A percentile compares a stretch with the other conserved stretches of the same genome.
These are phyloP conservation scores for Petrolisthes cinctipes DNA, from an alignment of 2,888 invertebrate genomes.

Conservation along the genomic window DNA sequence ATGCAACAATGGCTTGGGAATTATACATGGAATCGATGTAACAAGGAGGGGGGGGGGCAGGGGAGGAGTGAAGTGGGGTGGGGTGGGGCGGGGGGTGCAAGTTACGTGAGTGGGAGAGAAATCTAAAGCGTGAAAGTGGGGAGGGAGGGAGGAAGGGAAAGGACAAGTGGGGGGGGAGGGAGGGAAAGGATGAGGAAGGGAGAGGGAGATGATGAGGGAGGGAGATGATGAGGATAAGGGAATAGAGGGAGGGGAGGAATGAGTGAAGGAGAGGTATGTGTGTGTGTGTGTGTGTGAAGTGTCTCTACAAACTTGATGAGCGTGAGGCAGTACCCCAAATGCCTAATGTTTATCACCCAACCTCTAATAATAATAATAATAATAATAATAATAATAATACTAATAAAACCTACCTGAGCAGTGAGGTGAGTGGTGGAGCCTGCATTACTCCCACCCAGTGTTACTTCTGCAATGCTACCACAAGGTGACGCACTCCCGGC, in stretches of 20 bases:
- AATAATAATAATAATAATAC: not conserved
- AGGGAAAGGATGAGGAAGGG: not conserved
- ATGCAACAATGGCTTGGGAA: not conserved
- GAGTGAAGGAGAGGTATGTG: not conserved
- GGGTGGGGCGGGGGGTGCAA: not conserved
- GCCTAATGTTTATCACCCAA: not conserved
- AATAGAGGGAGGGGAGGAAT: not conserved
- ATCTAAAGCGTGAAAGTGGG: not conserved
- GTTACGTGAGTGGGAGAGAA: too few relatives aligned
- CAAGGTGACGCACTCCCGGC: slow-evolving; percentile 27
- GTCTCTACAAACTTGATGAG: not conserved
- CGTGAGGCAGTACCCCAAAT: not conserved
- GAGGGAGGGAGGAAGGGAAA: too few relatives aligned
- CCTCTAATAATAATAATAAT: not conserved
- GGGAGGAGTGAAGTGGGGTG: not conserved
- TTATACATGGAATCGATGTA: not conserved
- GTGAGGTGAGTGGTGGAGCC: not conserved
- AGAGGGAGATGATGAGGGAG: not conserved
- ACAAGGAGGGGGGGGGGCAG: not conserved
- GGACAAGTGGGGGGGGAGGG: too few relatives aligned
- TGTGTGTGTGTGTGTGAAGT: too few relatives aligned
- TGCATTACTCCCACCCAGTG: not conserved
- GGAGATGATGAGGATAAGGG: not conserved
- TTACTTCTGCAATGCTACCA: slow-evolving; percentile 6
- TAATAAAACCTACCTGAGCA: slow-evolving; percentile 20